Conservation (phyloP, 2,888 invertebrate species). For the Trichogramma evanescens region DNA sequence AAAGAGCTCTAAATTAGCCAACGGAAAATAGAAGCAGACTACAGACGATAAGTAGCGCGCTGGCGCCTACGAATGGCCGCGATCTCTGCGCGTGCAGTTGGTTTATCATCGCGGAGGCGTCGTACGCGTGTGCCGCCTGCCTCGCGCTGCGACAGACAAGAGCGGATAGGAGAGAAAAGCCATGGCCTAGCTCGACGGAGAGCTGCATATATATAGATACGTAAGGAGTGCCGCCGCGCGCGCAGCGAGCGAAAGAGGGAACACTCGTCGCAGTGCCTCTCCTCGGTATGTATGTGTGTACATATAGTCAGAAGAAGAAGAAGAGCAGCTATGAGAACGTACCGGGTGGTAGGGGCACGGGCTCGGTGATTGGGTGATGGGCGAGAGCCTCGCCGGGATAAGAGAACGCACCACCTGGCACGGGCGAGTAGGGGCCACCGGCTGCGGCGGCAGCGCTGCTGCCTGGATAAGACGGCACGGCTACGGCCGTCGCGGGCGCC, state of each 20-base stretch:
- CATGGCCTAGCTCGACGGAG: too few species aligned
- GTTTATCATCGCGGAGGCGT: too few species aligned
- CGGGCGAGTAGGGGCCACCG: slow-evolving; percentile 43
- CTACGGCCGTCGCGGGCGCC: slow-evolving; percentile 19
- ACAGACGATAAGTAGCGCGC: too few species aligned
- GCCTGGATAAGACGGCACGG: slow-evolving; percentile 36
- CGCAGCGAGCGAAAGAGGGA: too few species aligned
- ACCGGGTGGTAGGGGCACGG: slow-evolving; percentile 43
- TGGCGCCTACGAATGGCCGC: background rate
- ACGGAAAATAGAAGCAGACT: too few species aligned
- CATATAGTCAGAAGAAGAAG: background rate
- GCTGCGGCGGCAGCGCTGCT: slow-evolving; percentile 3
- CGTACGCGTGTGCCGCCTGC: background rate
- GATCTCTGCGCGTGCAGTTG: background rate
- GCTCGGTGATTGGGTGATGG: slow-evolving; percentile 45
- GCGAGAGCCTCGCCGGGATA: slow-evolving; percentile 45
- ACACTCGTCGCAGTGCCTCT: background rate
- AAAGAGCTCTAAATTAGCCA: too few species aligned
- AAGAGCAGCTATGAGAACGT: slow-evolving; percentile 11
- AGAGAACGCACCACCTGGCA: slow-evolving; percentile 44
- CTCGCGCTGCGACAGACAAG: background rate
- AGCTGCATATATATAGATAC: too few species aligned
- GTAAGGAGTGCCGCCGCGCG: too few species aligned
- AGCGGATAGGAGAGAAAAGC: background rate
- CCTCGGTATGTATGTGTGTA: background rate